Percentiles rank a stretch among this genome's conserved stretches.
phyloP scores from a whole-genome alignment of 2,888 invertebrate species.

The Aleiodes alternator region DNA sequence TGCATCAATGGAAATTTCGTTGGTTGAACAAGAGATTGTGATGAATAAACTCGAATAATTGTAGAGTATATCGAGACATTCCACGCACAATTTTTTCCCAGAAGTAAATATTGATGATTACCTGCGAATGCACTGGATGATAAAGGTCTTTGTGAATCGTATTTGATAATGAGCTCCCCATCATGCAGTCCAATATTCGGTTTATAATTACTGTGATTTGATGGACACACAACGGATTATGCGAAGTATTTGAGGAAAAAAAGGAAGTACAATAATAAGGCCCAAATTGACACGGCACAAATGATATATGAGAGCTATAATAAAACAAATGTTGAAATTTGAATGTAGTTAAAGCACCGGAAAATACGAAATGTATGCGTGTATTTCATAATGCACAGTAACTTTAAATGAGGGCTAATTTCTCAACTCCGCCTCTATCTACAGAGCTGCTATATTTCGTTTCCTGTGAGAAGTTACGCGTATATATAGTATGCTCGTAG shows the following conservation, averaged over 20 bases:
- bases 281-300: constrained; percentile 24
- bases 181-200: background rate
- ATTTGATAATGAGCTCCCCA: constrained; percentile 1
- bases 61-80: too few relatives aligned
- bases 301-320: constrained; percentile 8
- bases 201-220: constrained; percentile 18
- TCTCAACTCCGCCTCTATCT: too few relatives aligned
- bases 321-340: background rate
- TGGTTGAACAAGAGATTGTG: too few relatives aligned
- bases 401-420: too few relatives aligned
- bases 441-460: too few relatives aligned
- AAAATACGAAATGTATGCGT: constrained; percentile 1
- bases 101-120: too few relatives aligned
- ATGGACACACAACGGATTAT: constrained; percentile 8
- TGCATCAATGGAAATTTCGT: too few relatives aligned
- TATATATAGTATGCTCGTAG: too few relatives aligned
- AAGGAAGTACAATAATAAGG: constrained; percentile 16
- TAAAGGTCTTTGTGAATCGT: background rate
- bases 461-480: too few relatives aligned
- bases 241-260: background rate
- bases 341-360: background rate
- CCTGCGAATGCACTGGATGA: background rate
- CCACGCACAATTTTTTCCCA: too few relatives aligned
- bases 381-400: constrained; percentile 8
- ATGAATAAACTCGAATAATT: too few relatives aligned